Evolutionary conservation across 2,113 vertebrate species (phyloP).

Genomic region (Dasyurus viverrinus): DNA sequence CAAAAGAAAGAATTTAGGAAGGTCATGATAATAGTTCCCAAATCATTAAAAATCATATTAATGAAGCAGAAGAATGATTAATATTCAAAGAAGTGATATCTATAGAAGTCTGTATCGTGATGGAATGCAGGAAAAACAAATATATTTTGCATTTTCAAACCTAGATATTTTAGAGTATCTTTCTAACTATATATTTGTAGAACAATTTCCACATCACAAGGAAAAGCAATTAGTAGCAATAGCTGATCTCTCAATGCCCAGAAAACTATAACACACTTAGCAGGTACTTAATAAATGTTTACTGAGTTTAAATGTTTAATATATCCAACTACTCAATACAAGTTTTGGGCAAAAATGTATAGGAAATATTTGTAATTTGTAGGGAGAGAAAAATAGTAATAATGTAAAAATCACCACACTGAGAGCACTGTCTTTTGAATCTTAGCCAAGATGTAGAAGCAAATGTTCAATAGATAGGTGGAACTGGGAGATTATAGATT

Average conservation of each 20-base stretch:
- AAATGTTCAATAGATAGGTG: background rate
- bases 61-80: background rate
- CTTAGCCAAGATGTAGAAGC: constrained; percentile 11
- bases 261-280: background rate
- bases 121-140: background rate
- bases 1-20: background rate
- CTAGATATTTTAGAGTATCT: background rate
- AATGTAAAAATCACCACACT: constrained; percentile 8
- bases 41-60: background rate
- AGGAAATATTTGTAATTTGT: background rate
- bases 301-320: background rate
- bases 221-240: background rate
- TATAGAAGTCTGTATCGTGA: background rate
- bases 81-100: background rate
- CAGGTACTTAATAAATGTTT: background rate
- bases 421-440: constrained; percentile 35
- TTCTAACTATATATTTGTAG: background rate
- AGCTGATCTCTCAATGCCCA: background rate
- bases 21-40: background rate
- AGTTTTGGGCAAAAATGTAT: background rate
- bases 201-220: background rate
- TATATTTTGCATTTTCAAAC: background rate
- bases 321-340: background rate
- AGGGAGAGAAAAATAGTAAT: background rate
- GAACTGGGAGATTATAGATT: background rate